A percentile compares a stretch with the other conserved stretches of the same genome.
Conservation (phyloP, 1,140 invertebrate genomes). For the Heliconius hermathena region DNA sequence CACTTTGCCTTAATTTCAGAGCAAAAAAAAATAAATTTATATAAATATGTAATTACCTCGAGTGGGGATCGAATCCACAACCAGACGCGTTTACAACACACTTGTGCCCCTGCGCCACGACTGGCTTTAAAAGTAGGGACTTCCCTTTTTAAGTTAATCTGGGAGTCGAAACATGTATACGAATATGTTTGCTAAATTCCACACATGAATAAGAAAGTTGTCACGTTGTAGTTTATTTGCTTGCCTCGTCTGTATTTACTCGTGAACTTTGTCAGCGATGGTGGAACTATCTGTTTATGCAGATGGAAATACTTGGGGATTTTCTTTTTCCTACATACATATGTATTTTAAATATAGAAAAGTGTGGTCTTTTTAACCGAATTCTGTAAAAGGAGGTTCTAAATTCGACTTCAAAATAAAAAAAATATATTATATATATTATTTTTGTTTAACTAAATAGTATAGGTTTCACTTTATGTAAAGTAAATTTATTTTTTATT, state of each 20-base stretch:
- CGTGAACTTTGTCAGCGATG: conserved; percentile 15
- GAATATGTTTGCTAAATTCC: conserved; percentile 9
- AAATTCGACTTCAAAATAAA: no score
- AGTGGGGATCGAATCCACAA: no score
- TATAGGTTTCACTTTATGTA: no score
- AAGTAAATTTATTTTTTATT: no score
- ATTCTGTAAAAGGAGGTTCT: no score
- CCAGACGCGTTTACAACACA: no score
- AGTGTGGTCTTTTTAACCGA: neutral
- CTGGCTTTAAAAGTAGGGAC: neutral
- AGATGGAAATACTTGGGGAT: neutral
- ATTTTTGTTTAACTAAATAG: no score
- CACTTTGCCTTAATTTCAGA: no score
- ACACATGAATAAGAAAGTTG: conserved; percentile 30
- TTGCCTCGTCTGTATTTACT: conserved; percentile 14
- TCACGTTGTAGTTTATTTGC: conserved; percentile 26
- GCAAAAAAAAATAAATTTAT: no score
- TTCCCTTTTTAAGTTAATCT: neutral
- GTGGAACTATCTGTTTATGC: conserved; percentile 12
- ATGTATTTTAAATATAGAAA: neutral
- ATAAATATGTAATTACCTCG: no score
- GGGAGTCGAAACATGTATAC: neutral
- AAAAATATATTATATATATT: no score
- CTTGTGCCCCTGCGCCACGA: no score
- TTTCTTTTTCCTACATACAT: neutral